Evolutionary conservation across 23 tunicate genomes (phyloP).

Genomic region (Botrylloides violaceus): DNA sequence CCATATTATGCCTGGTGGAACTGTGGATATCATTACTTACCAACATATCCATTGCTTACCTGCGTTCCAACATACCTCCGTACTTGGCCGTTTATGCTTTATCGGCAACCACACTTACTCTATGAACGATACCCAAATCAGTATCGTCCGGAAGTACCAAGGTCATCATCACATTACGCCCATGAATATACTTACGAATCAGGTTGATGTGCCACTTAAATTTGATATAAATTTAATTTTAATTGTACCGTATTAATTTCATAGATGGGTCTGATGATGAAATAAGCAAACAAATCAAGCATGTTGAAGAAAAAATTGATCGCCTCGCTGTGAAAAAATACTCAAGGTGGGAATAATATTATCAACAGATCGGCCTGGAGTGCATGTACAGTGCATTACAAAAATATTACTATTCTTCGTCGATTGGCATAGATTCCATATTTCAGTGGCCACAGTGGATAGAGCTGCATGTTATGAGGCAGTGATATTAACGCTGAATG

Average conservation of each 20-base stretch:
- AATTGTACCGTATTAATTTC: not conserved
- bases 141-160: conserved; percentile 49
- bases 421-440: no score
- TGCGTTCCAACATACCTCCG: conserved; percentile 50
- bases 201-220: not conserved
- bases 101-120: conserved; percentile 67
- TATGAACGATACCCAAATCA: conserved; percentile 82
- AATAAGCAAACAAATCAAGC: not conserved
- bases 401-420: no score
- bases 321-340: not conserved
- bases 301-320: not conserved
- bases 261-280: not conserved
- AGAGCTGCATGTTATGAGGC: no score
- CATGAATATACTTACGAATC: not conserved
- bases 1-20: conserved; percentile 70
- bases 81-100: conserved; percentile 65
- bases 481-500: no score
- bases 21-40: conserved; percentile 58
- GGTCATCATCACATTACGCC: conserved; percentile 25
- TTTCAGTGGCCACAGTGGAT: no score
- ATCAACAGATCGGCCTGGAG: no score
- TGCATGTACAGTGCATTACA: no score
- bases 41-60: conserved; percentile 86
- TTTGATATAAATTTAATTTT: not conserved
- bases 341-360: not conserved